phyloP scores from a whole-genome alignment of 1,140 invertebrate species.

The Halotydeus destructor region DNA sequence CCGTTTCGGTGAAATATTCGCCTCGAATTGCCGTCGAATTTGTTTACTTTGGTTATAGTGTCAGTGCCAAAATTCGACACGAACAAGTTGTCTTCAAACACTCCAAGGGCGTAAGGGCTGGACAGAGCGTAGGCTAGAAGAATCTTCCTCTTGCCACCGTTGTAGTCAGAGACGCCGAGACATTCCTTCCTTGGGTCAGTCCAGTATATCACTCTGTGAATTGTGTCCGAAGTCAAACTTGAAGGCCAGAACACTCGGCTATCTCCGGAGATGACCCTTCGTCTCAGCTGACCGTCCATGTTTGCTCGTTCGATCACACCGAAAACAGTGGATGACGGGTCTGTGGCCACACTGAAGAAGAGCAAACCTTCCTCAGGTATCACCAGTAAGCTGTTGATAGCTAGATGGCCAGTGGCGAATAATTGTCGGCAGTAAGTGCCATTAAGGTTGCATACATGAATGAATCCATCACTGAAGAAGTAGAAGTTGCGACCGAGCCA shows the following conservation, averaged over 20 bases:
- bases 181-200: constrained; percentile 28
- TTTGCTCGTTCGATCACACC: constrained; percentile 41
- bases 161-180: constrained; percentile 32
- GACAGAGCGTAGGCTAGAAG: background rate
- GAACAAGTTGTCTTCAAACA: constrained; percentile 67
- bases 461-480: constrained; percentile 49
- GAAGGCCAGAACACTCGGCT: constrained; percentile 46
- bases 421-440: constrained; percentile 18
- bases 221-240: constrained; percentile 36
- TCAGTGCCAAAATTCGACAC: constrained; percentile 52
- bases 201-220: constrained; percentile 30
- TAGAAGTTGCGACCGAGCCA: constrained; percentile 57
- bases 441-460: constrained; percentile 42
- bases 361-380: constrained; percentile 37
- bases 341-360: constrained; percentile 69
- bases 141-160: constrained; percentile 25
- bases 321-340: constrained; percentile 29
- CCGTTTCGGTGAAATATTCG: background rate
- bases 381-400: constrained; percentile 20
- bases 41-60: constrained; percentile 21
- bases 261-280: constrained; percentile 49
- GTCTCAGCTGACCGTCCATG: constrained; percentile 55
- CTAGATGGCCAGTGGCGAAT: background rate
- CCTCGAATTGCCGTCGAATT: constrained; percentile 29
- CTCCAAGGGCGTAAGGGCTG: constrained; percentile 41